Evolutionary conservation across 2,888 invertebrate species (phyloP), one percentile per base, ranked within the genome.

Genomic region (Diachrysia chrysitis): DNA sequence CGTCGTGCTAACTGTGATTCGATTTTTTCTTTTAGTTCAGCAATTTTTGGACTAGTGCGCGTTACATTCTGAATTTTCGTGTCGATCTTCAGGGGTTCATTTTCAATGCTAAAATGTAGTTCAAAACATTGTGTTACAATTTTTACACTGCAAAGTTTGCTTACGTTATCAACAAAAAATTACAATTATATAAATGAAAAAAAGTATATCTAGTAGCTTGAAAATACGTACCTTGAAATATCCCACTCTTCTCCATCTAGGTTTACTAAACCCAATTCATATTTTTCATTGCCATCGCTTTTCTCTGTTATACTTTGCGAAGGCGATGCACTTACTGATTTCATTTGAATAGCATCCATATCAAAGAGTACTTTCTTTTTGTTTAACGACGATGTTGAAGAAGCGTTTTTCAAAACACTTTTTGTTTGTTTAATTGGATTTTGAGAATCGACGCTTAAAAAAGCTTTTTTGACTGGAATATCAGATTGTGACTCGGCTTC

Each of bases 301-400:
- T 91, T 94, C 70, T 94, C 95, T 54, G 94, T 93, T 35, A 89
- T 83, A 68, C 95, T 95, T 84, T 94, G 94, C 48, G 95, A 95
- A n/a, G 95, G 94, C n/a, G 95, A 95, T 55, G 94, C 94, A 80
- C 95, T 95, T 0, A 95, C 87, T 1, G 95, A 95, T 82, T 95
- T 95, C 92, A 94, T 95, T 88, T 95, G 95, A 80, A 95, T 94
- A 4, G 95, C 94, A 79, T 96, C 96, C 88, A 97, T 93, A 89
- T 96, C 96, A 80, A 97, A 97, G 56, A 96, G 82, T 9, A 97
- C 97, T 89, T 96, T 96, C 86, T 97, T 97, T 81, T 97, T 97
- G 25, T 95, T 93, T 29, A 96, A 84, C 54, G 96, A 96, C 46
- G 95, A 95, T 23, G 91, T 92, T 0, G 96, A 96, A 2, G 96